These are phyloP conservation scores for Chiridota heheva DNA, from an alignment of 35 echinoderm and acorn worm genomes.

Conservation along the genomic window DNA sequence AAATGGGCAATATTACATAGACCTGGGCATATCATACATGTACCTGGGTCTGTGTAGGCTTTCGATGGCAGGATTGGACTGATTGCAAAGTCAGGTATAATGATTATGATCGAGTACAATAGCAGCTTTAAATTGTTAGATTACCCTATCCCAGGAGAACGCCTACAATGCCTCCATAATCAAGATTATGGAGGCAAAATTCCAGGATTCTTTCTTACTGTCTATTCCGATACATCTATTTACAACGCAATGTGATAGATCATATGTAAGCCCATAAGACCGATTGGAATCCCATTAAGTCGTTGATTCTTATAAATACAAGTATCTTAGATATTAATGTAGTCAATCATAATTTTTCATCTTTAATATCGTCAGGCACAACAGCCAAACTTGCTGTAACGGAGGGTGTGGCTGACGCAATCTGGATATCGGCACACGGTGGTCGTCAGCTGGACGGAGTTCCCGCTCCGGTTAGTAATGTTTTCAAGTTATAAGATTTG, in stretches of 20 bases:
- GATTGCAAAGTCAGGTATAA: too few species aligned
- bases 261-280: neutral
- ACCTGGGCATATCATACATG: neutral
- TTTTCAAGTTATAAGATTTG: neutral
- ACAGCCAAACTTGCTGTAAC: neutral
- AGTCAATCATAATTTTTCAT: conserved; percentile 4
- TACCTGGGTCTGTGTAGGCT: neutral
- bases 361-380: neutral
- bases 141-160: too few species aligned
- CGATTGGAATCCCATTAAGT: neutral
- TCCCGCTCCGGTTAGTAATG: conserved; percentile 30
- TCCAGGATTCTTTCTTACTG: too few species aligned
- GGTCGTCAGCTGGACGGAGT: conserved; percentile 41
- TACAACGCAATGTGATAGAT: neutral
- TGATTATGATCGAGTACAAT: too few species aligned
- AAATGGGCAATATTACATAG: neutral
- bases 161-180: too few species aligned
- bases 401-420: conserved; percentile 17
- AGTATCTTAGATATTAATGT: neutral
- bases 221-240: neutral
- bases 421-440: conserved; percentile 25
- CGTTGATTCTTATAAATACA: neutral
- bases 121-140: too few species aligned
- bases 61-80: too few species aligned
- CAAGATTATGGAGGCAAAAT: too few species aligned